Conservation (phyloP, 2,113 vertebrate genomes). For the Martes martes region DNA sequence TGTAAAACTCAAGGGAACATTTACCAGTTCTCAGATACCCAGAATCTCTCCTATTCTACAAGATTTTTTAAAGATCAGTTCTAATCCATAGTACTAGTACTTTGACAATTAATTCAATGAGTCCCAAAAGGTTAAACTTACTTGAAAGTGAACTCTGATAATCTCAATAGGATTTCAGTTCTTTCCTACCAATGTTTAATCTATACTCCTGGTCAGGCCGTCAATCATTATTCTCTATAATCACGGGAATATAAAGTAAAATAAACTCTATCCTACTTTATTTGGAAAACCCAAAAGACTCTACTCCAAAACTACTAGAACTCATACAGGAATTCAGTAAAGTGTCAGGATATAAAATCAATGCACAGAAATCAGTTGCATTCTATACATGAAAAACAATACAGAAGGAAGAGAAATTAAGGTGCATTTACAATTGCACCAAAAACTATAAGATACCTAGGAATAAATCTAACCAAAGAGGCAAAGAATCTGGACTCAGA, state of each 20-base stretch:
- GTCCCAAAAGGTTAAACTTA: neutral
- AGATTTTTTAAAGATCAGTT: neutral
- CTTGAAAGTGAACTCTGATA: neutral
- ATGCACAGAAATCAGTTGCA: too few species aligned
- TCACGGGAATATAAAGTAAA: neutral
- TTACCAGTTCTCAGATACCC: neutral
- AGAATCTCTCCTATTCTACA: neutral
- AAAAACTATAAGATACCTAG: too few species aligned
- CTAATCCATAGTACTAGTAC: neutral
- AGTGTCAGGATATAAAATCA: too few species aligned
- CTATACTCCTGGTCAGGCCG: neutral
- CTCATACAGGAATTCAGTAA: too few species aligned
- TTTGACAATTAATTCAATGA: conserved; percentile 7
- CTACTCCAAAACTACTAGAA: too few species aligned
- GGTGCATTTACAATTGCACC: too few species aligned
- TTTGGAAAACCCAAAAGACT: too few species aligned
- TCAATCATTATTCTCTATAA: neutral
- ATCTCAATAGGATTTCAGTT: neutral
- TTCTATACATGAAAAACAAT: too few species aligned
- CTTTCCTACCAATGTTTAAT: neutral
- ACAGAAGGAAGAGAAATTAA: too few species aligned
- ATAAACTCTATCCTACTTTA: neutral
- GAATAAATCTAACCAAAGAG: too few species aligned
- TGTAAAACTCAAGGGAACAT: neutral
- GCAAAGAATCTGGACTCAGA: too few species aligned